Evolutionary conservation across 2,113 vertebrate genomes (phyloP).

Genomic region (Myanophis thanlyinensis): DNA sequence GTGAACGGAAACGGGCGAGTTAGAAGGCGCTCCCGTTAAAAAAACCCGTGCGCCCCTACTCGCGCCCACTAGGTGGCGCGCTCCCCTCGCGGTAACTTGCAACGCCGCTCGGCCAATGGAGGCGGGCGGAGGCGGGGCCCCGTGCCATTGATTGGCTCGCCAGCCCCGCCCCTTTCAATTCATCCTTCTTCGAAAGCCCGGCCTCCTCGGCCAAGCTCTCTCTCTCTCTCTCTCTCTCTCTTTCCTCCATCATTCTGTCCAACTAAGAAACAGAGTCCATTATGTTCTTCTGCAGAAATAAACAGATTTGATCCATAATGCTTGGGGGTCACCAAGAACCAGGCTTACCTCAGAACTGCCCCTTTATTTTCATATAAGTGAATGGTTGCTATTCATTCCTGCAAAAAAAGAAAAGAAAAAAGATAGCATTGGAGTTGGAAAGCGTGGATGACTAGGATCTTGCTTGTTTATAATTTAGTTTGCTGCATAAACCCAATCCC

Average conservation of each 20-base stretch:
- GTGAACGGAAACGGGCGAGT: background rate
- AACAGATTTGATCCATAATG: background rate
- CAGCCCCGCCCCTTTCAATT: slow-evolving; percentile 66
- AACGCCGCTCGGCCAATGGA: background rate
- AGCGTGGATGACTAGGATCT: background rate
- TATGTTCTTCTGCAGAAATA: background rate
- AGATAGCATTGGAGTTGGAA: background rate
- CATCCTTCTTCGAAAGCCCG: slow-evolving; percentile 61
- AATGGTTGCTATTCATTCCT: background rate
- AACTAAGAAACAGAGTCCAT: background rate
- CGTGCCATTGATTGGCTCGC: slow-evolving; percentile 11
- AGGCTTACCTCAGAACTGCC: background rate
- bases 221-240: too few relatives aligned
- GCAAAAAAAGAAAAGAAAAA: background rate
- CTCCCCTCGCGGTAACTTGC: slow-evolving; percentile 37
- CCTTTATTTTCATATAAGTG: background rate
- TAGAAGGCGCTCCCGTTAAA: slow-evolving; percentile 14
- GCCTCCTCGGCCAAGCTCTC: accelerated
- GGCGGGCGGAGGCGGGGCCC: background rate
- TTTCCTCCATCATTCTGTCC: background rate
- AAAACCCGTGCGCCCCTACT: slow-evolving; percentile 31
- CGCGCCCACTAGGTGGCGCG: slow-evolving; percentile 67
- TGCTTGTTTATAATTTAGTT: background rate
- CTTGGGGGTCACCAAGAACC: background rate
- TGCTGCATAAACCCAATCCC: background rate